Evolutionary conservation across 2,888 invertebrate species (phyloP), one percentile per base, ranked within the genome.

Genomic region (Protodeltote pygarga): DNA sequence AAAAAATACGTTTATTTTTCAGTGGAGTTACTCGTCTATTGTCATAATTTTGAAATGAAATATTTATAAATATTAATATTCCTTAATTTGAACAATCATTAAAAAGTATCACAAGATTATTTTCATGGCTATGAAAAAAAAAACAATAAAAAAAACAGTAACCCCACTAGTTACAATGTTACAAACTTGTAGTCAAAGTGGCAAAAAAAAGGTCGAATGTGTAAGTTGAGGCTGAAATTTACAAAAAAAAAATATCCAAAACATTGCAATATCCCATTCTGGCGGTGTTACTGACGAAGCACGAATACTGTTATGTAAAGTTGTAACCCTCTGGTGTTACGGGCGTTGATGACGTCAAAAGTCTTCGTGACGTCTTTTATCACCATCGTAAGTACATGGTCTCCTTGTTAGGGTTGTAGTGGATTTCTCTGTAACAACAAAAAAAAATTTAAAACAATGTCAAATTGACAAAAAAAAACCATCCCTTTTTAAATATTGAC

Each of bases 261-360:
- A 62, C 63, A 87, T 89, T 89, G 86, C 87, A 86, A 76, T 81
- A 73, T 77, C 85, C 87, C 87, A 87, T 87, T 87, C 88, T 85
- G 85, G 87, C 82, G 83, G 87, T 78, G 80, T 85, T 78, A 82
- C 85, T 83, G 87, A 83, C 74, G 84, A 89, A 87, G 89, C 84
- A 85, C 85, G 86, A 91, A 90, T 91, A 89, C 89, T 91, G 89
- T 85, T 87, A 81, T 75, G 86, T 87, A 86, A 83, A 75, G 71
- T 64, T 64, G 73, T 71, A 76, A 71, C 63, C 57, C 62, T 38
- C 17, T 16, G 61, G 44, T 64, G 61, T 45, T 20, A 45, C 39
- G 44, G 66, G 62, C 52, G 29, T 52, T 48, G 48, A 58, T 54
- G 65, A 71, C 64, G 62, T 57, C 64, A 62, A 54, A 50, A 53